Base-by-base conservation (phyloP, 2,888 invertebrate species). In the Drosophila neotestacea region DNA sequence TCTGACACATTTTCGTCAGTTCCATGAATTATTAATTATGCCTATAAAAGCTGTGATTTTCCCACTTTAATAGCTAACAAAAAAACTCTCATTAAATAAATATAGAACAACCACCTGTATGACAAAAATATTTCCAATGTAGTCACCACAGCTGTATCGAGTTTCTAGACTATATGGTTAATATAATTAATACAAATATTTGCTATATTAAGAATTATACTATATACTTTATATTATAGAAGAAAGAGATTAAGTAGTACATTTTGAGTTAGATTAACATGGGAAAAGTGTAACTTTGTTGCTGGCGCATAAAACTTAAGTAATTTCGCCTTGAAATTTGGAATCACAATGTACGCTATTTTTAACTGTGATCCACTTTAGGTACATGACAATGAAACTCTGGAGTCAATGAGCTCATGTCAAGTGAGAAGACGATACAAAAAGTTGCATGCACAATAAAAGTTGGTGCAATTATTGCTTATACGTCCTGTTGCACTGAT, bases 401-500 rank as follows among this genome's bases (percentile, higher is more conserved):
- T 13, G 27, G 41, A 50, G 42, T 50, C 55, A 66, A 44, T 55
- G 66, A 51, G 50, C 22, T 66, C 32, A 63, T 63, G 13, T 46
- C 30, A 54, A 60, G 32, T 44, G 10, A 10, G 16, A 54, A 41
- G 55, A 22, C 16, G 16, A 1, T 11, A n/a, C 55, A 34, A 6
- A 30, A 9, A 6, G 22, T 44, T 44, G 44, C 42, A n/a, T 34
- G 34, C 42, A 36, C 34, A 34, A 27, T 44, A 34, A n/a, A 44
- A 38, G n/a, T 22, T 22, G 3, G 32, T n/a, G 27, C 10, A 32
- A 41, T 10, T 34, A 42, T 52, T 28, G 34, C 56, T 39, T 44
- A 55, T 77, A 54, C 65, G 66, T 71, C 66, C 52, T 54, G 72
- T 44, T 60, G 51, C 56, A 77, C n/a, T 46, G 1, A 22, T 16